Evolutionary conservation across 2,888 invertebrate species (phyloP).

Genomic region (Polydesmus complanatus): DNA sequence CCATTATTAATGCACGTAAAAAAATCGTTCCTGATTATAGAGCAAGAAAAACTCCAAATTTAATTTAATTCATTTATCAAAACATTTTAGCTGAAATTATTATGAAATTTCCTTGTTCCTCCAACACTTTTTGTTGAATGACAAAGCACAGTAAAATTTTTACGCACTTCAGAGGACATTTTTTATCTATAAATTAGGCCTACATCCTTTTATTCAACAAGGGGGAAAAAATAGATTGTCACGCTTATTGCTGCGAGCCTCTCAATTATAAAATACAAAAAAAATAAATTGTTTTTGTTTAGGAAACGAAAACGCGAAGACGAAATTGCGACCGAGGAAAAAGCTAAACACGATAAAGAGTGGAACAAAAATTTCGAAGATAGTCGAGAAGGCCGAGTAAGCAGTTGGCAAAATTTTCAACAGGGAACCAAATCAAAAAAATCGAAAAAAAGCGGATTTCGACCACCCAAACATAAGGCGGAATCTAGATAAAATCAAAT

Average conservation of each 20-base stretch:
- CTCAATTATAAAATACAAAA: background rate
- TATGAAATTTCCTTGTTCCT: too few relatives aligned
- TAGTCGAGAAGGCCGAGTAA: slow-evolving; percentile 77
- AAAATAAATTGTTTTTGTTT: background rate
- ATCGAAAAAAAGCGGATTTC: slow-evolving; percentile 57
- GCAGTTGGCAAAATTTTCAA: slow-evolving; percentile 85
- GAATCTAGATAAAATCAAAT: slow-evolving; percentile 86
- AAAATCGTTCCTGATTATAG: too few relatives aligned
- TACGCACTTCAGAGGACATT: too few relatives aligned
- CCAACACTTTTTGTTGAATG: too few relatives aligned
- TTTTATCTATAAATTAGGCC: too few relatives aligned
- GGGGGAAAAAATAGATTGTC: too few relatives aligned
- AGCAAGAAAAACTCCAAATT: too few relatives aligned
- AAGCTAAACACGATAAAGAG: slow-evolving; percentile 75
- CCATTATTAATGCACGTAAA: too few relatives aligned
- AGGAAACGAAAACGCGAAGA: slow-evolving; percentile 83
- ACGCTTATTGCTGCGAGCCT: background rate
- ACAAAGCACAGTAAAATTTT: too few relatives aligned
- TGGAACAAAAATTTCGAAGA: slow-evolving; percentile 99
- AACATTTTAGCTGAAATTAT: too few relatives aligned
- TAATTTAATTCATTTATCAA: too few relatives aligned
- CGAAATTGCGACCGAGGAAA: slow-evolving; percentile 84
- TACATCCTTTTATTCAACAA: too few relatives aligned
- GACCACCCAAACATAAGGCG: slow-evolving; percentile 84
- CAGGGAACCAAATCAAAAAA: slow-evolving; percentile 58